Base-by-base conservation (phyloP, 1,140 invertebrate species). In the Odontomachus brunneus region DNA sequence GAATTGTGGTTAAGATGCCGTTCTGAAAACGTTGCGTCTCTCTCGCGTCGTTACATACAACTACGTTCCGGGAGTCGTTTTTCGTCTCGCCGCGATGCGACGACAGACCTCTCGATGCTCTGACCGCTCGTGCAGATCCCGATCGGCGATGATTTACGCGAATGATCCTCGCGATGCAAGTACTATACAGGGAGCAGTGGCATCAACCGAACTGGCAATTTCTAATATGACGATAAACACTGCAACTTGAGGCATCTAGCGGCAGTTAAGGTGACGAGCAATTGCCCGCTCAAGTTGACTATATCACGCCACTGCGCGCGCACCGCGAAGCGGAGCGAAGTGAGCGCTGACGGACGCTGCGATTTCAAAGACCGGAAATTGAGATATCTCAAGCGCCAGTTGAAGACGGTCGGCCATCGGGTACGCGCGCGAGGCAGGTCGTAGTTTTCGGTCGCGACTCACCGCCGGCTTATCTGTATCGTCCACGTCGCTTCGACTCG, bases 391-490 rank as follows among this genome's bases (percentile, higher is more conserved):
- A 44, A 44, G 38, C 38, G 38, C 38, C 38, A 44, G 38, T 44
- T 44, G 38, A 11, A 44, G 38, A 44, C 38, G 38, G 38, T 44
- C 9, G 38, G 38, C 38, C 38, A 33, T 5, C 29, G 48, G 14
- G 22, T 48, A 33, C 66, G 44, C 44, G 53, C 49, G 26, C 51
- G 12, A 5, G 26, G 60, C 9, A 11, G 24, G 33, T 48, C 44
- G 26, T 24, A 26, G 44, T 67, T 82, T 57, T 49, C 78, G 55
- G 44, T 59, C 66, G 14, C 3, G 49, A 19, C 17, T 71, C 63
- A 51, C 44, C 22, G 17, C 33, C 44, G 66, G 38, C 38, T 81
- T 81, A 73, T 73, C 78, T 38, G 51, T 62, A 51, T 72, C 66
- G 66, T 38, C 24, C 33, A 11, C 48, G 19, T 22, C 38, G 38